phyloP scores from a whole-genome alignment of 1,140 invertebrate species.

The Sitobion miscanthi region DNA sequence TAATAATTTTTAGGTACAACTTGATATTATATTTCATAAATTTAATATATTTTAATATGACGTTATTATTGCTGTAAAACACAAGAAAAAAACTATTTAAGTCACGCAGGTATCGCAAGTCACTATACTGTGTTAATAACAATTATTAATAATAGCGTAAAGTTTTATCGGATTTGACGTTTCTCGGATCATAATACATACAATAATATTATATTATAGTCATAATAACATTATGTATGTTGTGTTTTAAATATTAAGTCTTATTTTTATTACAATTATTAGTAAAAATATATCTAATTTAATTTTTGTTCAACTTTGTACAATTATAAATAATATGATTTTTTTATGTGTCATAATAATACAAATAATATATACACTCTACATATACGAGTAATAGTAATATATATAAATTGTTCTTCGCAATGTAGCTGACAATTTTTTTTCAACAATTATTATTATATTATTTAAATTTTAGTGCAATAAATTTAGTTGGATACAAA shows the following conservation, averaged over 20 bases:
- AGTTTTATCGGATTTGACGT: background rate
- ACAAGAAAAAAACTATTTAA: background rate
- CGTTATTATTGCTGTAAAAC: background rate
- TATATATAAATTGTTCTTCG: background rate
- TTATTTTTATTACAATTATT: constrained; percentile 17
- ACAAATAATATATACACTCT: background rate
- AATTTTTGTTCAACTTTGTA: constrained; percentile 8
- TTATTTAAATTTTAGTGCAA: constrained; percentile 14
- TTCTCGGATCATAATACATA: background rate
- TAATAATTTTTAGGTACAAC: background rate
- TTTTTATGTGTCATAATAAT: background rate
- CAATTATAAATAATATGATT: background rate
- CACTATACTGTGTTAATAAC: background rate
- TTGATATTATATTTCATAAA: background rate
- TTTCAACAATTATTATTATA: constrained; percentile 7
- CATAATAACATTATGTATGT: background rate
- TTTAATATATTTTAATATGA: background rate
- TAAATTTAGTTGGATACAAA: background rate
- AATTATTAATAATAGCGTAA: constrained; percentile 5
- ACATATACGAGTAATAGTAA: background rate
- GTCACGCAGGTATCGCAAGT: background rate
- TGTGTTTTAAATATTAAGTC: constrained; percentile 22
- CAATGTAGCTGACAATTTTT: background rate
- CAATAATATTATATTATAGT: background rate
- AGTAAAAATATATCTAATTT: background rate